Percentiles rank a stretch among this genome's conserved stretches.
Conservation (phyloP, 2,113 vertebrate genomes). For the Corythoichthys intestinalis region DNA sequence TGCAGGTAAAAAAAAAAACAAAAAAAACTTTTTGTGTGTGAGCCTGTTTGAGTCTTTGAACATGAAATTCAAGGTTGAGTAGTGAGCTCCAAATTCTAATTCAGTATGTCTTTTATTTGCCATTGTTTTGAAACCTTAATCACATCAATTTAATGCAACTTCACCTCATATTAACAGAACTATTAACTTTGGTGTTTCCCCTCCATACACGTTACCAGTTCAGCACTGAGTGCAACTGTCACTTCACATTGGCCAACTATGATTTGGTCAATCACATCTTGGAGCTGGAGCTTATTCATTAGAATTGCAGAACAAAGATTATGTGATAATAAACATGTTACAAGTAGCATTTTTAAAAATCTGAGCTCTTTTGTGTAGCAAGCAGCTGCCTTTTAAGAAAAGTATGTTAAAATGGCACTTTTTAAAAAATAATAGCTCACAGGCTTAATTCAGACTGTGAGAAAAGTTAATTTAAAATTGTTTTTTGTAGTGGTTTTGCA, state of each 20-base stretch:
- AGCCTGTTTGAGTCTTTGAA: constrained; percentile 27
- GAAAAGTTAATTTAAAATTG: not conserved
- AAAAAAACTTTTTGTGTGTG: constrained; percentile 7
- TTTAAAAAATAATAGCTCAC: not conserved
- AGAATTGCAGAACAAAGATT: not conserved
- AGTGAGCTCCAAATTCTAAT: constrained; percentile 66
- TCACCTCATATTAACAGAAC: constrained; percentile 25
- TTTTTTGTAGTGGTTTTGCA: not conserved
- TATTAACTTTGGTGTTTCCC: constrained; percentile 9
- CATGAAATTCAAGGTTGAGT: constrained; percentile 44
- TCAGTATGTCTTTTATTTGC: constrained; percentile 35
- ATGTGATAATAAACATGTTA: not conserved
- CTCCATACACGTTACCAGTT: not conserved
- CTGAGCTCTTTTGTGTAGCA: not conserved
- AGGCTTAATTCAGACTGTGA: not conserved
- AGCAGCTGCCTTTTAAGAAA: not conserved
- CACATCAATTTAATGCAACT: constrained; percentile 36
- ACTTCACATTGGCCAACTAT: constrained; percentile 4
- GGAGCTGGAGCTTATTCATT: not conserved
- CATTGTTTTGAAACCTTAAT: constrained; percentile 66
- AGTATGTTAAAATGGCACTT: too few species aligned
- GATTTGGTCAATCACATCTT: not conserved
- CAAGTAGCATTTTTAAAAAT: not conserved
- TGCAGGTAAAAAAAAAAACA: not conserved
- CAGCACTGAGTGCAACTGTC: not conserved